These are phyloP conservation scores for Cryptus viduatorius DNA, from an alignment of 2,888 invertebrate species.

Conservation along the genomic window DNA sequence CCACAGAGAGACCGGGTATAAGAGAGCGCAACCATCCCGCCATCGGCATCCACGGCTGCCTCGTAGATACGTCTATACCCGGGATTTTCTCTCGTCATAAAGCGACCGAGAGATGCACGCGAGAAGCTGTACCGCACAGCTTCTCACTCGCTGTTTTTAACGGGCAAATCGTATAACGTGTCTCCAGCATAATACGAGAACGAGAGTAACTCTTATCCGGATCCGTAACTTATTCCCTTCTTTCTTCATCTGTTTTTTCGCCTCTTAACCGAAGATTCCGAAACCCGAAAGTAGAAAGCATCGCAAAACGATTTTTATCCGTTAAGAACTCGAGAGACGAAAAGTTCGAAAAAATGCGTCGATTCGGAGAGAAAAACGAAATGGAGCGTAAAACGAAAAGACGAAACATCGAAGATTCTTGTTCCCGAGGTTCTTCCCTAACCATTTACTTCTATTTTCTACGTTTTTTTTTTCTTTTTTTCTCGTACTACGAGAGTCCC, in stretches of 20 bases:
- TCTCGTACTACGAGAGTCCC: conserved; percentile 37
- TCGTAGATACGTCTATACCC: conserved; percentile 19
- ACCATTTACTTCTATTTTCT: not conserved
- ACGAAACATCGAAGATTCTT: conserved; percentile 54
- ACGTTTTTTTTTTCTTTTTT: conserved; percentile 37
- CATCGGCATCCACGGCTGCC: conserved; percentile 5
- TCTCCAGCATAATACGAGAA: conserved; percentile 37
- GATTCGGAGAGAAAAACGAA: conserved; percentile 27
- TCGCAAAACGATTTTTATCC: conserved; percentile 37
- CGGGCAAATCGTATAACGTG: conserved; percentile 47
- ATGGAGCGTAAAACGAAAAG: conserved; percentile 37
- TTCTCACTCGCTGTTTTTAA: conserved; percentile 52
- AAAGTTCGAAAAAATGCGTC: conserved; percentile 43
- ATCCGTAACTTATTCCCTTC: conserved; percentile 28
- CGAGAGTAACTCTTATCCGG: conserved; percentile 30
- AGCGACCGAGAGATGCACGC: conserved; percentile 23
- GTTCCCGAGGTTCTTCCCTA: conserved; percentile 45
- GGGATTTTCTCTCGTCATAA: conserved; percentile 48
- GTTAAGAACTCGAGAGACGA: not conserved
- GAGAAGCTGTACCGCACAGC: conserved; percentile 53
- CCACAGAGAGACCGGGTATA: conserved; percentile 7
- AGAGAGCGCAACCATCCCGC: conserved; percentile 31
- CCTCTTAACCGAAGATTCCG: not conserved
- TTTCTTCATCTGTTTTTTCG: not conserved
- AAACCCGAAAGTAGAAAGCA: not conserved